These are phyloP conservation scores for Falcaria lacertinaria DNA, from an alignment of 2,888 invertebrate species.

Conservation along the genomic window DNA sequence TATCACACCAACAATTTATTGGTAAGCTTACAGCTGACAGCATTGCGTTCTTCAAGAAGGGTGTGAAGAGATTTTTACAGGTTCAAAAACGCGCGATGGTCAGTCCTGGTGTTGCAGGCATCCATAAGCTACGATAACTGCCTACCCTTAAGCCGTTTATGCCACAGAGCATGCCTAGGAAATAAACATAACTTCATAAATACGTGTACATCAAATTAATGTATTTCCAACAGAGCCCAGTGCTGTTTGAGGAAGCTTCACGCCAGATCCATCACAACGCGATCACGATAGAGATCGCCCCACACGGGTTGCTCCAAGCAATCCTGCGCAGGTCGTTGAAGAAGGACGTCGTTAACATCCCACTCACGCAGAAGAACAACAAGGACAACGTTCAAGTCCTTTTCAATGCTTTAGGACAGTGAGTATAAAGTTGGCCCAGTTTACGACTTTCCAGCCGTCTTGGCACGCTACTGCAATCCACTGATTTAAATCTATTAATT, in stretches of 20 bases:
- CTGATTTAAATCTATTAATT: too few species aligned
- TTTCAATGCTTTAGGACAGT: constrained; percentile 83
- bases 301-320: constrained; percentile 93
- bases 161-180: too few species aligned
- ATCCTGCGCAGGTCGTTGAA: constrained; percentile 88
- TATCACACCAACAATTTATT: constrained; percentile 93
- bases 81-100: too few species aligned
- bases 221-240: constrained; percentile 73
- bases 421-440: constrained; percentile 38
- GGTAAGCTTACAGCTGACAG: constrained; percentile 70
- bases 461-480: too few species aligned
- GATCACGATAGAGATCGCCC: constrained; percentile 92
- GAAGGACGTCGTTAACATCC: constrained; percentile 85
- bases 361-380: constrained; percentile 86
- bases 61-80: too few species aligned
- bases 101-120: too few species aligned
- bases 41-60: too few species aligned
- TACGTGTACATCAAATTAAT: too few species aligned
- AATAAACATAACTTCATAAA: too few species aligned
- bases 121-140: too few species aligned
- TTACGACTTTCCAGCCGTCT: too few species aligned
- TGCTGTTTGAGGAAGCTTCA: constrained; percentile 90
- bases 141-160: too few species aligned
- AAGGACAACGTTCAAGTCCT: constrained; percentile 82
- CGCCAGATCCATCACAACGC: constrained; percentile 89